Evolutionary conservation across 1,140 invertebrate genomes (phyloP).

Genomic region (Teleopsis dalmanni): DNA sequence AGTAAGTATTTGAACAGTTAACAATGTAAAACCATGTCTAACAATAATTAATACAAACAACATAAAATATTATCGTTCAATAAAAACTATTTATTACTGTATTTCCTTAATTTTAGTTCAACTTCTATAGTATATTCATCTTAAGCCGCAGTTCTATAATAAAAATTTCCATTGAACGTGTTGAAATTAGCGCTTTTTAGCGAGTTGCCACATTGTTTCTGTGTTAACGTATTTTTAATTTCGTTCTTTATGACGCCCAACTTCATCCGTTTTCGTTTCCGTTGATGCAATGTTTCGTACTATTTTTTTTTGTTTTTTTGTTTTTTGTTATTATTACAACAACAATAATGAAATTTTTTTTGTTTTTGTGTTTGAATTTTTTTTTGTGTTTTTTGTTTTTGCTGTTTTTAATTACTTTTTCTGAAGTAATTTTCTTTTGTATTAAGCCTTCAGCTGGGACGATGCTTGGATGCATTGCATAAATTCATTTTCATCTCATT

Average conservation of each 20-base stretch:
- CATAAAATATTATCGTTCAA: too few relatives aligned
- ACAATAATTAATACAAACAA: too few relatives aligned
- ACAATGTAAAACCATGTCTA: too few relatives aligned
- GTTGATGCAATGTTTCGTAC: too few relatives aligned
- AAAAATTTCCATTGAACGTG: slow-evolving; percentile 1
- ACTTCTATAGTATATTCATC: too few relatives aligned
- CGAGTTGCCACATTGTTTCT: slow-evolving; percentile 12
- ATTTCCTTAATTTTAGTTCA: too few relatives aligned
- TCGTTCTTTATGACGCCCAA: too few relatives aligned
- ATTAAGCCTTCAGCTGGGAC: neutral
- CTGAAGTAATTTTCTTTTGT: slow-evolving; percentile 9
- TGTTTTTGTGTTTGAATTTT: neutral
- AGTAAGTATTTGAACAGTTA: too few relatives aligned
- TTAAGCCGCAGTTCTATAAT: neutral
- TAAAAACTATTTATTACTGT: too few relatives aligned
- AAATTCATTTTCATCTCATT: slow-evolving; percentile 8
- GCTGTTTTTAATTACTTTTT: slow-evolving; percentile 13
- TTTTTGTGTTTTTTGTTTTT: slow-evolving; percentile 9
- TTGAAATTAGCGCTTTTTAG: slow-evolving; percentile 15
- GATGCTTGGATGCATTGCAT: slow-evolving; percentile 3
- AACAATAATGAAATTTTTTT: neutral
- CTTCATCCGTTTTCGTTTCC: slow-evolving; percentile 9
- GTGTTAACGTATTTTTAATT: slow-evolving; percentile 12
- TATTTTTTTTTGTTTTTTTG: neutral
- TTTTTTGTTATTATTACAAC: neutral